Conservation (phyloP, 2,797 vertebrate genomes). For the Phataginus tricuspis region DNA sequence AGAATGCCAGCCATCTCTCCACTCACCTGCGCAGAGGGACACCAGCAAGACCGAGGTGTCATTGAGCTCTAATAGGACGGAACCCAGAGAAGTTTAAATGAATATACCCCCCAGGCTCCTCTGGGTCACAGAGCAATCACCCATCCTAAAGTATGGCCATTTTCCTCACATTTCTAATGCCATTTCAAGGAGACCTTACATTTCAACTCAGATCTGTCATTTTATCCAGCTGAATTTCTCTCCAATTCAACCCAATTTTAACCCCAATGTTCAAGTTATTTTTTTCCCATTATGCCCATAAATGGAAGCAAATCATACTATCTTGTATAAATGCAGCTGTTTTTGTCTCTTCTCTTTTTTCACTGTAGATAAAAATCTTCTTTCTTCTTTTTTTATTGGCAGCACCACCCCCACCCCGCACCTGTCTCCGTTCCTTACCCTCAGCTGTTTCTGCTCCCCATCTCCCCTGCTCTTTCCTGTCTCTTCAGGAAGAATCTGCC, state of each 20-base stretch:
- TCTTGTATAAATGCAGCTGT: constrained; percentile 65
- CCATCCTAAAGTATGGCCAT: background rate
- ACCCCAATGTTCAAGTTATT: constrained; percentile 69
- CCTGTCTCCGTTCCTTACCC: background rate
- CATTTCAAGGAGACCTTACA: constrained; percentile 5
- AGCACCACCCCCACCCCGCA: background rate
- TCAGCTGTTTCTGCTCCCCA: background rate
- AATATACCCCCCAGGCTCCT: background rate
- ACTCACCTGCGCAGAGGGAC: background rate
- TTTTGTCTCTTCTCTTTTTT: constrained; percentile 55
- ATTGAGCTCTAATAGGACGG: background rate
- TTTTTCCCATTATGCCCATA: constrained; percentile 72
- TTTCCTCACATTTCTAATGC: constrained; percentile 49
- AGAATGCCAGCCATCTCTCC: background rate
- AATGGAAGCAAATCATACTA: constrained; percentile 73
- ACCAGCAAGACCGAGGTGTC: background rate
- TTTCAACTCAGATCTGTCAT: constrained; percentile 21
- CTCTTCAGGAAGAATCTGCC: constrained; percentile 53
- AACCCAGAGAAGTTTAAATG: background rate
- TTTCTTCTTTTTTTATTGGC: constrained; percentile 19
- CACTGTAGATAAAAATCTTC: constrained; percentile 66
- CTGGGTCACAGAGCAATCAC: constrained; percentile 1
- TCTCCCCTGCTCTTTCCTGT: constrained; percentile 35
- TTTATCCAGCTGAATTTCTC: constrained; percentile 68
- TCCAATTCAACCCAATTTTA: constrained; percentile 73